Conservation (phyloP, 1,140 invertebrate genomes). For the Procambarus clarkii region DNA sequence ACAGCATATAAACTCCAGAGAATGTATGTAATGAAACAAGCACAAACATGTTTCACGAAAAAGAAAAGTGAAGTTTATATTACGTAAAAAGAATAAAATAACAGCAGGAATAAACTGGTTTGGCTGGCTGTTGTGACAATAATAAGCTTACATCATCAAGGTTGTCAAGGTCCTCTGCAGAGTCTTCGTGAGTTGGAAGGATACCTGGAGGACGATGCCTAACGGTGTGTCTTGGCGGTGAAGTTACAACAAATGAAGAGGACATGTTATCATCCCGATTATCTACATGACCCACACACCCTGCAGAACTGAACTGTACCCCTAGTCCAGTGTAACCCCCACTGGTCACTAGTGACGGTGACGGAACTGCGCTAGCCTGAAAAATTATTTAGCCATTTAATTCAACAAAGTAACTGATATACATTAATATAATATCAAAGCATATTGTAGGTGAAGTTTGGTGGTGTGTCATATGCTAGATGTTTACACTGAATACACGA, state of each 20-base stretch:
- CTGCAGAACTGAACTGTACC: slow-evolving; percentile 18
- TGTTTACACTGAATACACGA: too few species aligned
- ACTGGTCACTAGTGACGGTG: slow-evolving; percentile 5
- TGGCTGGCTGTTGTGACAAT: too few species aligned
- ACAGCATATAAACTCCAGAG: too few species aligned
- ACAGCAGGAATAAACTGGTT: too few species aligned
- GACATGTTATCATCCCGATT: slow-evolving; percentile 70
- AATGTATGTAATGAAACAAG: too few species aligned
- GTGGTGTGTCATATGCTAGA: too few species aligned
- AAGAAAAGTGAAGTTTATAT: too few species aligned
- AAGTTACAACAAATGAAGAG: slow-evolving; percentile 71
- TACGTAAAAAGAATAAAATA: too few species aligned
- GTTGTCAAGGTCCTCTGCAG: slow-evolving; percentile 92
- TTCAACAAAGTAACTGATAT: not conserved
- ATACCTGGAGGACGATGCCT: slow-evolving; percentile 84
- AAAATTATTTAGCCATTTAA: not conserved
- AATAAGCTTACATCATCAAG: slow-evolving; percentile 87
- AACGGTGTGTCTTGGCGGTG: slow-evolving; percentile 75
- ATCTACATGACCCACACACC: slow-evolving; percentile 73
- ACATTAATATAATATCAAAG: too few species aligned
- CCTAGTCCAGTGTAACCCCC: slow-evolving; percentile 27
- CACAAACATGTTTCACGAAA: too few species aligned
- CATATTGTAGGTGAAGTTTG: too few species aligned
- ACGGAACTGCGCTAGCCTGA: slow-evolving; percentile 2
- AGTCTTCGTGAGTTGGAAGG: slow-evolving; percentile 88